Evolutionary conservation across 2,797 vertebrate species (phyloP).

Genomic region (Toxotes lorentzi): DNA sequence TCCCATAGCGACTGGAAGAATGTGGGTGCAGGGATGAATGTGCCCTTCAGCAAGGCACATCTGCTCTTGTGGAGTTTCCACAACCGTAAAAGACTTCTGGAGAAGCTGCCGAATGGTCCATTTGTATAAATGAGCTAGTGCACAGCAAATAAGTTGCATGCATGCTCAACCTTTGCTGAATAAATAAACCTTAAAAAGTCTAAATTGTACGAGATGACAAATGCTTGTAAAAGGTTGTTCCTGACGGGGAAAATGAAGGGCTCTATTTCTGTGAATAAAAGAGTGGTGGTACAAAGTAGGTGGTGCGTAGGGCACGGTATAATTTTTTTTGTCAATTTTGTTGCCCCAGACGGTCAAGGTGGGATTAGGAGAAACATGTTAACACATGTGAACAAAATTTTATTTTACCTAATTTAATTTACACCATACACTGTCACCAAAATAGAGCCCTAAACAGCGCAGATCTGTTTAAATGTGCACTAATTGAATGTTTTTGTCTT

Average conservation of each 20-base stretch:
- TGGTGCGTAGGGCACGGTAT: background rate
- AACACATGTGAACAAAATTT: background rate
- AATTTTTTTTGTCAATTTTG: background rate
- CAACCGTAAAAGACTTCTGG: slow-evolving; percentile 3
- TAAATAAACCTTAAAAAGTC: slow-evolving; percentile 51
- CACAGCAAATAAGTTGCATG: slow-evolving; percentile 52
- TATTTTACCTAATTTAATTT: slow-evolving; percentile 1
- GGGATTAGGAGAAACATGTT: background rate
- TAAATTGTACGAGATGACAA: slow-evolving; percentile 26
- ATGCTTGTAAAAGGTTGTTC: slow-evolving; percentile 15
- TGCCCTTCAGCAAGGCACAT: slow-evolving; percentile 12
- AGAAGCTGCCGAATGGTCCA: background rate
- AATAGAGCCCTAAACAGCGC: slow-evolving; percentile 27
- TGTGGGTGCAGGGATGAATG: slow-evolving; percentile 26
- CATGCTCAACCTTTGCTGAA: slow-evolving; percentile 67
- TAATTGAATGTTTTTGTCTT: slow-evolving; percentile 2
- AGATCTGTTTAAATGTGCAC: slow-evolving; percentile 6
- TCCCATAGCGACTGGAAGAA: slow-evolving; percentile 2
- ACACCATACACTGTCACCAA: slow-evolving; percentile 24
- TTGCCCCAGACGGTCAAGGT: slow-evolving; percentile 3
- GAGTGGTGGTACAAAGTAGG: slow-evolving; percentile 3
- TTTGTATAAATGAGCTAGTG: slow-evolving; percentile 34
- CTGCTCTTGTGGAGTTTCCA: slow-evolving; percentile 34
- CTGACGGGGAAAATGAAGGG: slow-evolving; percentile 11
- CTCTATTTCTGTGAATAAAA: slow-evolving; percentile 44